These are phyloP conservation scores for Paradisaea rubra DNA, from an alignment of 2,113 vertebrate genomes.

Conservation along the genomic window DNA sequence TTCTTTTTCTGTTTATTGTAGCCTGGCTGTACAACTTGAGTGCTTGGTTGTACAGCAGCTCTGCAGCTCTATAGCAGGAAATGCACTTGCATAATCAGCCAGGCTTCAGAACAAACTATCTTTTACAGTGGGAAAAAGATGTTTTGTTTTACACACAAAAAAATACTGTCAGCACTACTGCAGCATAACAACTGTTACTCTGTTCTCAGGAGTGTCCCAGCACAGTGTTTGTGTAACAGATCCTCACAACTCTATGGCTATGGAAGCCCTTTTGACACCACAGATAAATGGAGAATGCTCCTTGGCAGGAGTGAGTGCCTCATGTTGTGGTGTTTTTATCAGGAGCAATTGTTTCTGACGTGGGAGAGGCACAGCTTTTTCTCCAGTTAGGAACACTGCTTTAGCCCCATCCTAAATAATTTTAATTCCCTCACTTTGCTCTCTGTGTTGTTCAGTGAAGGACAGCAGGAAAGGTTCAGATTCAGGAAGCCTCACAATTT, in stretches of 20 bases:
- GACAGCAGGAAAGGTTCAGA: neutral
- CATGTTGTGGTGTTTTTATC: neutral
- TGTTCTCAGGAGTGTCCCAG: conserved; percentile 30
- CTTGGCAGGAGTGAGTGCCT: neutral
- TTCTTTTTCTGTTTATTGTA: neutral
- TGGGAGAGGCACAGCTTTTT: neutral
- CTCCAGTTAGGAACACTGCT: neutral
- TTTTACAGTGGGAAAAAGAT: neutral
- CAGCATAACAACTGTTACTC: neutral
- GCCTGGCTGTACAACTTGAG: neutral
- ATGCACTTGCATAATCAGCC: neutral
- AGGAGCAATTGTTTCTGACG: neutral
- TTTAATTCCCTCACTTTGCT: neutral
- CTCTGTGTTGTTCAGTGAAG: neutral
- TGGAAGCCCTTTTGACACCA: neutral
- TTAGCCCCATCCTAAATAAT: neutral
- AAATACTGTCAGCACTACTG: neutral
- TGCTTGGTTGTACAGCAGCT: neutral
- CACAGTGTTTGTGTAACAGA: neutral
- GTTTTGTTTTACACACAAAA: conserved; percentile 7
- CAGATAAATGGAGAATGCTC: neutral
- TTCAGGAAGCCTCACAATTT: neutral
- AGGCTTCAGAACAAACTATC: conserved; percentile 5
- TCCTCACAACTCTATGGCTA: accelerated
- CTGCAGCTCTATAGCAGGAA: neutral